phyloP scores from a whole-genome alignment of 2,113 vertebrate genomes.

The Rhagologus leucostigma region DNA sequence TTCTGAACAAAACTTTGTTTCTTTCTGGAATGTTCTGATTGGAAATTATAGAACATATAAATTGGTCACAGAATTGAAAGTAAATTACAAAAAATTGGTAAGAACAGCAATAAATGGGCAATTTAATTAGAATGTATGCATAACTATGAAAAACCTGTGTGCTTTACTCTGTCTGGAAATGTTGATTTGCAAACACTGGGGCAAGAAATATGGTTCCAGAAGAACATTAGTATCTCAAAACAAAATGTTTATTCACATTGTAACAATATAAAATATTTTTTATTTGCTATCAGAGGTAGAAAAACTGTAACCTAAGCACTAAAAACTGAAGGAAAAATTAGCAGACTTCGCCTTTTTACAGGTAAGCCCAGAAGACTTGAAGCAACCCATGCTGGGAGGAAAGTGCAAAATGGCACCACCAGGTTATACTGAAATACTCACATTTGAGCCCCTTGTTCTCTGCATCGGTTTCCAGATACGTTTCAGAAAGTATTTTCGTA shows the following conservation, averaged over 20 bases:
- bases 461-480: background rate
- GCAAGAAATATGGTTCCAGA: background rate
- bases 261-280: background rate
- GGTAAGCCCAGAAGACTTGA: background rate
- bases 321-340: background rate
- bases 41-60: background rate
- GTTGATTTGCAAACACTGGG: background rate
- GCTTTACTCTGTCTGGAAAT: background rate
- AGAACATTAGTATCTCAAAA: background rate
- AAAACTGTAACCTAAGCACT: background rate
- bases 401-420: background rate
- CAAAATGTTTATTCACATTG: background rate
- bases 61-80: background rate
- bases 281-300: background rate
- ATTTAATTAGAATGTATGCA: background rate
- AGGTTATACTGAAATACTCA: background rate
- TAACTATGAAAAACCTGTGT: background rate
- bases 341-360: background rate
- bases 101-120: background rate
- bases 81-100: background rate
- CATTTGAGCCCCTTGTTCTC: background rate
- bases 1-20: background rate
- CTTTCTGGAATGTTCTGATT: background rate
- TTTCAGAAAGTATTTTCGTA: background rate
- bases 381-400: background rate